Evolutionary conservation across 2,797 vertebrate genomes (phyloP), one percentile per base, ranked within the genome.

Genomic region (Vultur gryphus): DNA sequence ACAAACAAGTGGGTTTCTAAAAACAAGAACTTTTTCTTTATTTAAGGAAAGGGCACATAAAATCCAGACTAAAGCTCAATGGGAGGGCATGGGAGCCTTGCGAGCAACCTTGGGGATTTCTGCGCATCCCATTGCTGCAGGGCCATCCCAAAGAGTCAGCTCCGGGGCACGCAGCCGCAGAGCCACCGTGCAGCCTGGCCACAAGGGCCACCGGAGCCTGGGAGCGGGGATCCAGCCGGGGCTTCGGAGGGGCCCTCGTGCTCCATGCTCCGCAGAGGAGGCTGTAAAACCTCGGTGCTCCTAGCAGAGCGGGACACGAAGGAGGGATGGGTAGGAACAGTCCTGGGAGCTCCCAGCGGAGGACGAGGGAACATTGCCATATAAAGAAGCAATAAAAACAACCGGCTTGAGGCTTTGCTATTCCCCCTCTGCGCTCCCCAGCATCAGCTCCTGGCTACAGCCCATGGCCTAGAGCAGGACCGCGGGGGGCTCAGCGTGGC

Each of bases 401-500:
- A 15, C 55, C 6, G 5, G 18, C 35, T 58, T 18, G 44, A 83
- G 83, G 77, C 15, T 84, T 76, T 57, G 62, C 69, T 43, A 0
- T 48, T 80, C 37, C 54, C 39, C 20, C 16, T 59, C 78, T 2
- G 3, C 16, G 5, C 18, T 51, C 28, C 33, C 33, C 78, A 43
- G 43, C 70, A 5, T 13, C 70, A 37, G 59, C 52, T 87, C 52
- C 44, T 29, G 54, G 59, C 41, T n/a, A 5, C 41, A 26, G 58
- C 75, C 86, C 39, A 1, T 28, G 69, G 10, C 29, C 29, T 18
- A 2, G 24, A 28, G 77, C 59, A 33, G 79, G 48, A 26, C 24
- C 6, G 1, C 0, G 6, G 49, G 31, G 39, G 21, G 18, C 35
- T 57, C 59, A 18, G 77, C 7, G 1, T 5, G 11, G 33, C 43